Evolutionary conservation across 2,113 vertebrate genomes (phyloP).

Genomic region (Barnardius zonarius): DNA sequence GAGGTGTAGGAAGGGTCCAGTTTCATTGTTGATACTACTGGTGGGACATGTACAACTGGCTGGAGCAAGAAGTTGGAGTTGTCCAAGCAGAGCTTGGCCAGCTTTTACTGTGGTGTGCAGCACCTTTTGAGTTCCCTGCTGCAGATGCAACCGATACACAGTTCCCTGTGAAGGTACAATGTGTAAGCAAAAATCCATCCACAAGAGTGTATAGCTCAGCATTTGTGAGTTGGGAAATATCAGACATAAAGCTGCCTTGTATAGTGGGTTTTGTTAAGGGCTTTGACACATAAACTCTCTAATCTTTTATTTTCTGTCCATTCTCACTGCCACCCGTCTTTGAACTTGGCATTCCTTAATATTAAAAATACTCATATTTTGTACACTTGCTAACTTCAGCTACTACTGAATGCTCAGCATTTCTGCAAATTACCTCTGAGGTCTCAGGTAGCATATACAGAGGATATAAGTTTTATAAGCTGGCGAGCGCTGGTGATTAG

Average conservation of each 20-base stretch:
- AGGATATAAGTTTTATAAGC: neutral
- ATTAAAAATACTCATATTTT: neutral
- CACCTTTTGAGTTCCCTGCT: neutral
- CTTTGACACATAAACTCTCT: neutral
- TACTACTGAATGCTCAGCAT: neutral
- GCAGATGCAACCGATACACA: neutral
- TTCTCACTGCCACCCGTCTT: neutral
- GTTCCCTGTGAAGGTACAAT: neutral
- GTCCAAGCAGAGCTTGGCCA: neutral
- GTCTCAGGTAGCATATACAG: neutral
- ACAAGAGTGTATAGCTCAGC: neutral
- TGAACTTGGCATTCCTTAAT: neutral
- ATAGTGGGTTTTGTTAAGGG: neutral
- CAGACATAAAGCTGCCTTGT: neutral
- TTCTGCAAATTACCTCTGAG: neutral
- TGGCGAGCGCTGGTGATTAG: neutral
- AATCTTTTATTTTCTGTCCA: neutral
- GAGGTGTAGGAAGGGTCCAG: neutral
- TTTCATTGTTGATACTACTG: neutral
- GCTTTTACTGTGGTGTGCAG: neutral
- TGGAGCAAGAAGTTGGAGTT: neutral
- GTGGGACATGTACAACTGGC: rapidly evolving
- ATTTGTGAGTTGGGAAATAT: neutral
- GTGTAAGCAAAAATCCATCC: neutral
- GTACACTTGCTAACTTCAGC: neutral